Conservation (phyloP, 2,797 vertebrate genomes). For the Anisognathus igniventris region DNA sequence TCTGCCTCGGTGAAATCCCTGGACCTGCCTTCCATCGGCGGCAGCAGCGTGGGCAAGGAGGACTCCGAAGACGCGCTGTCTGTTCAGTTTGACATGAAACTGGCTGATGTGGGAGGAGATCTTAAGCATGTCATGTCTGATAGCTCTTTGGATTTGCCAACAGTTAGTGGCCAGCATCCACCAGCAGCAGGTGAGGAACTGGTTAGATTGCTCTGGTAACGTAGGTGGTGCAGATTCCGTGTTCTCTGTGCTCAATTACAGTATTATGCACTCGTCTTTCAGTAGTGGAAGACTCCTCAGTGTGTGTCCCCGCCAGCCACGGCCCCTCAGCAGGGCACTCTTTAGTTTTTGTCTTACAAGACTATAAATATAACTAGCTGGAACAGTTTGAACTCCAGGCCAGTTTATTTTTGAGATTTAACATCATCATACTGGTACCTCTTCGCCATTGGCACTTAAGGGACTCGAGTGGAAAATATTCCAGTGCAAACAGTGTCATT, state of each 20-base stretch:
- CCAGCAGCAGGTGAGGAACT: constrained; percentile 99
- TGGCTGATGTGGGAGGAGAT: constrained; percentile 96
- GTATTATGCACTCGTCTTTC: constrained; percentile 59
- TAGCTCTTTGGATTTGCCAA: constrained; percentile 99
- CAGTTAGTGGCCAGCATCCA: constrained; percentile 94
- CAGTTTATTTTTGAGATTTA: constrained; percentile 50
- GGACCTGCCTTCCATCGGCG: constrained; percentile 95
- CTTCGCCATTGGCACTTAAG: constrained; percentile 29
- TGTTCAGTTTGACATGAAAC: constrained; percentile 98
- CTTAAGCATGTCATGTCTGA: constrained; percentile 99
- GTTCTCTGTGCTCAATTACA: constrained; percentile 49
- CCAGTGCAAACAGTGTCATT: neutral
- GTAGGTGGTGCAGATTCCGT: constrained; percentile 36
- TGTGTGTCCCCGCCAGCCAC: constrained; percentile 41
- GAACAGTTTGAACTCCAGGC: constrained; percentile 26
- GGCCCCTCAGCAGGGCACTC: constrained; percentile 33
- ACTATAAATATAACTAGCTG: constrained; percentile 44
- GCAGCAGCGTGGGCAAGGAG: constrained; percentile 94
- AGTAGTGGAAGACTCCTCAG: constrained; percentile 18
- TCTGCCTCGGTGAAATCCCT: constrained; percentile 94
- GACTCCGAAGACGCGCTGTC: constrained; percentile 97
- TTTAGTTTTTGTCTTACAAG: constrained; percentile 44
- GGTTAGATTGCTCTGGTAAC: constrained; percentile 98
- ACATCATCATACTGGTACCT: neutral
- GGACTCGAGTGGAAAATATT: constrained; percentile 26